phyloP scores from a whole-genome alignment of 1,140 invertebrate species.

The Drosophila persimilis region DNA sequence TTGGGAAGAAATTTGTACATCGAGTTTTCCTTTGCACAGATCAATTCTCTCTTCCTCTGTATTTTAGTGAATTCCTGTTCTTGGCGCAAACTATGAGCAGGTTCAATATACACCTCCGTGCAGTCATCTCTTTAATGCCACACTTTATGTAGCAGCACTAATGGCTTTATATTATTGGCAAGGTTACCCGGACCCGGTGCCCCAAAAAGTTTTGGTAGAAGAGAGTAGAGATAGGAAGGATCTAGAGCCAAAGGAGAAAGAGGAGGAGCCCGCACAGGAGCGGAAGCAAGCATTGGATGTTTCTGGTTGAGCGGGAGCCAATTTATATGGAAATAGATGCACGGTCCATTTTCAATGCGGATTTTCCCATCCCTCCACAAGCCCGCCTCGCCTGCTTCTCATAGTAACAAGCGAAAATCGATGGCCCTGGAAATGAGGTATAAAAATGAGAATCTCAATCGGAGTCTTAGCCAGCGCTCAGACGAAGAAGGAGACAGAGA shows the following conservation, averaged over 20 bases:
- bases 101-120: background rate
- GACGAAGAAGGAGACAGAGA: background rate
- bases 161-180: constrained; percentile 80
- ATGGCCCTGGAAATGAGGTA: constrained; percentile 26
- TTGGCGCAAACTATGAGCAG: constrained; percentile 5
- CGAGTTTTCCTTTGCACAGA: background rate
- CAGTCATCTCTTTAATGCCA: too few species aligned
- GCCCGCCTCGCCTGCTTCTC: background rate
- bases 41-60: background rate
- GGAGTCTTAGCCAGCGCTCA: constrained; percentile 16
- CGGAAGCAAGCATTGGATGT: constrained; percentile 19
- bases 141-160: constrained; percentile 79
- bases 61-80: constrained; percentile 1
- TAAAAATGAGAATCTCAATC: constrained; percentile 39
- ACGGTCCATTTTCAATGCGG: constrained; percentile 74
- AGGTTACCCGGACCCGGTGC: constrained; percentile 53
- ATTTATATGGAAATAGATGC: constrained; percentile 80
- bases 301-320: constrained; percentile 62
- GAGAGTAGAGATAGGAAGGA: background rate
- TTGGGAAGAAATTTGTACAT: background rate
- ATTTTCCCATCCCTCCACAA: constrained; percentile 34
- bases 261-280: background rate
- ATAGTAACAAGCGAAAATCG: constrained; percentile 24
- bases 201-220: constrained; percentile 33
- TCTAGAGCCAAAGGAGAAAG: background rate